Evolutionary conservation across 2,113 vertebrate genomes (phyloP).

Genomic region (Calypte anna): DNA sequence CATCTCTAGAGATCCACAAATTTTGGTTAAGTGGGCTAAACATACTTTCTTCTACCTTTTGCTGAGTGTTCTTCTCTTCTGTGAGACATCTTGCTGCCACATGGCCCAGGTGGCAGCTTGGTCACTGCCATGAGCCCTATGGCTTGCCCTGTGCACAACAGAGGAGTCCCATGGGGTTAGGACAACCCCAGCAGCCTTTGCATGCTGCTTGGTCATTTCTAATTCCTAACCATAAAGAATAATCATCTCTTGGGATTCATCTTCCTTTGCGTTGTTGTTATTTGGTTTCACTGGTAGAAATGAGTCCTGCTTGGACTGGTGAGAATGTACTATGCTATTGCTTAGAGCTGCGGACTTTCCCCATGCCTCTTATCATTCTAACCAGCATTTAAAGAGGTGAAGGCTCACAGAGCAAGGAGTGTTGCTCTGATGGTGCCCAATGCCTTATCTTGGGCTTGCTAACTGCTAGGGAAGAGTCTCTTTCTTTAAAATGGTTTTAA

Average conservation of each 20-base stretch:
- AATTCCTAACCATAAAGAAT: background rate
- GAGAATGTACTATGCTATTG: background rate
- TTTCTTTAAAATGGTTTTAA: background rate
- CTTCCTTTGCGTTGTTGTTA: background rate
- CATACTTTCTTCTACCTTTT: background rate
- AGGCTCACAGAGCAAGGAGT: background rate
- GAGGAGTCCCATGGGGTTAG: background rate
- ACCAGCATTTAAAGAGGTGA: background rate
- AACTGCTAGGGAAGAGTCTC: background rate
- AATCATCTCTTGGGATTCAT: background rate
- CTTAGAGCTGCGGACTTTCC: background rate
- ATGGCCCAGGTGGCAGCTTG: rapidly evolving
- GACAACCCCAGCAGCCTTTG: background rate
- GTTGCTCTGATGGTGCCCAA: background rate
- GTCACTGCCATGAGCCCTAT: background rate
- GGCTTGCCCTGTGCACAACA: background rate
- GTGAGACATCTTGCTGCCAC: background rate
- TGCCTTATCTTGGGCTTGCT: background rate
- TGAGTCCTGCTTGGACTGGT: background rate
- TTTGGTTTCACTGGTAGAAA: background rate
- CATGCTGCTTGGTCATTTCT: background rate
- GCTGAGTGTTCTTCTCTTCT: background rate
- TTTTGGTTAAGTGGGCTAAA: background rate
- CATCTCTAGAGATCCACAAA: background rate
- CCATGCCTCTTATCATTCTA: background rate